These are phyloP conservation scores for Bombus polaris DNA, from an alignment of 1,140 invertebrate genomes.

Conservation along the genomic window DNA sequence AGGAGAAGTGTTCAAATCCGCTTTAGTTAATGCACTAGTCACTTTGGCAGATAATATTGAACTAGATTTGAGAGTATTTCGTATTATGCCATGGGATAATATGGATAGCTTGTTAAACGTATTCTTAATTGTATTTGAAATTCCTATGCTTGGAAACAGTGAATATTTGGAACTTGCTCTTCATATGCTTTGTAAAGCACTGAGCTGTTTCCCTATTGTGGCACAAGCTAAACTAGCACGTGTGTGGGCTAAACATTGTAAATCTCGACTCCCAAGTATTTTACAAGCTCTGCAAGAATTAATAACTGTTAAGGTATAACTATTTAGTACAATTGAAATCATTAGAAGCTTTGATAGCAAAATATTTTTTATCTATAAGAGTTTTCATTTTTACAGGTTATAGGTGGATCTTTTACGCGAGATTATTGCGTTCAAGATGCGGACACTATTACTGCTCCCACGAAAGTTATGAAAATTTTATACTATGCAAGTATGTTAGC, in stretches of 20 bases:
- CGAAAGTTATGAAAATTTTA: constrained; percentile 93
- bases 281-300: constrained; percentile 93
- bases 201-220: constrained; percentile 87
- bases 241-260: constrained; percentile 90
- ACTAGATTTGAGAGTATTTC: constrained; percentile 87
- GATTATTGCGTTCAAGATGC: constrained; percentile 93
- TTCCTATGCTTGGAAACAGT: constrained; percentile 90
- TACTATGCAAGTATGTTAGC: constrained; percentile 95
- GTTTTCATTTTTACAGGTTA: constrained; percentile 83
- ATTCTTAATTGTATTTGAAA: constrained; percentile 94
- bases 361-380: not conserved
- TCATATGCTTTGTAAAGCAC: constrained; percentile 91
- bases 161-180: constrained; percentile 93
- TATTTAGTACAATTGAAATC: not conserved
- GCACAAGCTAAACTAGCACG: constrained; percentile 92
- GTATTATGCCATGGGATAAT: constrained; percentile 76
- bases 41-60: constrained; percentile 89
- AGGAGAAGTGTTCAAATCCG: constrained; percentile 86
- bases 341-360: not conserved
- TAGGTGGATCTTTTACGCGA: constrained; percentile 88
- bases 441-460: constrained; percentile 90
- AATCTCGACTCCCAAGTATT: constrained; percentile 87
- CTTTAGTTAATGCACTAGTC: constrained; percentile 91
- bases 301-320: constrained; percentile 86
- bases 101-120: constrained; percentile 87